Evolutionary conservation across 1,140 invertebrate species (phyloP).

Genomic region (Theocolax elegans): DNA sequence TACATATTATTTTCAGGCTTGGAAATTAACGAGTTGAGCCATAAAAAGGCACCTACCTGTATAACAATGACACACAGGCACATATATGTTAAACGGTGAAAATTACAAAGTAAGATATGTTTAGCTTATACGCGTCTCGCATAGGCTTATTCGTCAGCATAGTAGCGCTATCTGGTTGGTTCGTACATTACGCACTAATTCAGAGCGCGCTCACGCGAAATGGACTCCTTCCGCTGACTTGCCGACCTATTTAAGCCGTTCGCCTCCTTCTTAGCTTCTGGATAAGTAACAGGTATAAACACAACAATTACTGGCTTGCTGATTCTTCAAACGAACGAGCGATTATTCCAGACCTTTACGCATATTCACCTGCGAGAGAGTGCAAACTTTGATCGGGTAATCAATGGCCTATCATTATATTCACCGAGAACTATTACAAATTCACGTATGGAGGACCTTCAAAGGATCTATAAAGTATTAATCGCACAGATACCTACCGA

Average conservation of each 20-base stretch:
- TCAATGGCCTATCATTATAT: constrained; percentile 55
- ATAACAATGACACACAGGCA: too few relatives aligned
- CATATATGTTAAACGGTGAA: too few relatives aligned
- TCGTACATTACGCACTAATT: constrained; percentile 42
- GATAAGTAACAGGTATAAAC: constrained; percentile 56
- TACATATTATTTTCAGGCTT: too few relatives aligned
- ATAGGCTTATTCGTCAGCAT: constrained; percentile 29
- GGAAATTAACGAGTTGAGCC: too few relatives aligned
- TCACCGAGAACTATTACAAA: constrained; percentile 47
- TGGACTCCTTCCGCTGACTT: constrained; percentile 50
- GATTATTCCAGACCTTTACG: too few relatives aligned
- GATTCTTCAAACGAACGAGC: constrained; percentile 49
- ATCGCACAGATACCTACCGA: constrained; percentile 45
- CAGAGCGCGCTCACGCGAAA: constrained; percentile 44
- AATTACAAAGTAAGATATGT: constrained; percentile 41
- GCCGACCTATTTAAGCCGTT: constrained; percentile 51
- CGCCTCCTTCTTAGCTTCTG: constrained; percentile 38
- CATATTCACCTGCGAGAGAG: too few relatives aligned
- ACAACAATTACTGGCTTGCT: constrained; percentile 47
- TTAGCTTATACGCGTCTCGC: constrained; percentile 12
- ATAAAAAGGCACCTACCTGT: too few relatives aligned
- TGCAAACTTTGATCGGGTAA: constrained; percentile 50
- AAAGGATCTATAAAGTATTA: constrained; percentile 41
- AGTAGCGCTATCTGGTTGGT: constrained; percentile 11
- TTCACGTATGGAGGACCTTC: too few relatives aligned